A percentile compares a stretch with the other conserved stretches of the same genome.
These are phyloP conservation scores for Ectemnius lituratus DNA, from an alignment of 2,888 invertebrate species.

Conservation along the genomic window DNA sequence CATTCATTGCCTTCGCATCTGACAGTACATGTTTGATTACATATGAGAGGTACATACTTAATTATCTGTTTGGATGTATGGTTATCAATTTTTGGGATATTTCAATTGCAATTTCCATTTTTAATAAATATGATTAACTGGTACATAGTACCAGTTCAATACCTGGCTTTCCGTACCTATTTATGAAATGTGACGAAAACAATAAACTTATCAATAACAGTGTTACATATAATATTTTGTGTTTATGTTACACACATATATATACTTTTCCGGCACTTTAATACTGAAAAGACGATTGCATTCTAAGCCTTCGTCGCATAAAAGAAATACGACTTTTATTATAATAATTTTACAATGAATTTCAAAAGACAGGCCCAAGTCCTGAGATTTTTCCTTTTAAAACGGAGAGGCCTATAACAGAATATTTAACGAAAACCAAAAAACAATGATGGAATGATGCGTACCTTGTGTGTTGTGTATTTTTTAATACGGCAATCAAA, in stretches of 20 bases:
- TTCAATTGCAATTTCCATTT: neutral
- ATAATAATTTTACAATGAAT: neutral
- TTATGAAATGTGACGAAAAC: constrained; percentile 8
- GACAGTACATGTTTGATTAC: constrained; percentile 34
- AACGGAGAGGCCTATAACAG: neutral
- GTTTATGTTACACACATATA: constrained; percentile 8
- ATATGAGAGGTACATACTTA: constrained; percentile 46
- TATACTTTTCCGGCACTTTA: neutral
- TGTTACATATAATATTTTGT: constrained; percentile 11
- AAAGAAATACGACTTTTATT: neutral
- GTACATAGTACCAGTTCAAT: constrained; percentile 2
- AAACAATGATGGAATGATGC: too few species aligned
- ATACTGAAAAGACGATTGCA: constrained; percentile 4
- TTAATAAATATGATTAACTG: constrained; percentile 1
- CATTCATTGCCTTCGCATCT: constrained; percentile 44
- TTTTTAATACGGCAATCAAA: too few species aligned
- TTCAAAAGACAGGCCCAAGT: neutral
- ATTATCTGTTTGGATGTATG: constrained; percentile 1
- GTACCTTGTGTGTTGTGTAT: too few species aligned
- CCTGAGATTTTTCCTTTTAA: neutral
- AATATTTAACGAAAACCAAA: too few species aligned
- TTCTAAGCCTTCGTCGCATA: constrained; percentile 5
- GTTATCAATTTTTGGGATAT: neutral
- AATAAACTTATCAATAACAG: constrained; percentile 24
- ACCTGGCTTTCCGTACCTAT: constrained; percentile 3